Percentiles rank a stretch among this genome's conserved stretches.
Conservation (phyloP, 2,113 vertebrate genomes). For the Numida meleagris region DNA sequence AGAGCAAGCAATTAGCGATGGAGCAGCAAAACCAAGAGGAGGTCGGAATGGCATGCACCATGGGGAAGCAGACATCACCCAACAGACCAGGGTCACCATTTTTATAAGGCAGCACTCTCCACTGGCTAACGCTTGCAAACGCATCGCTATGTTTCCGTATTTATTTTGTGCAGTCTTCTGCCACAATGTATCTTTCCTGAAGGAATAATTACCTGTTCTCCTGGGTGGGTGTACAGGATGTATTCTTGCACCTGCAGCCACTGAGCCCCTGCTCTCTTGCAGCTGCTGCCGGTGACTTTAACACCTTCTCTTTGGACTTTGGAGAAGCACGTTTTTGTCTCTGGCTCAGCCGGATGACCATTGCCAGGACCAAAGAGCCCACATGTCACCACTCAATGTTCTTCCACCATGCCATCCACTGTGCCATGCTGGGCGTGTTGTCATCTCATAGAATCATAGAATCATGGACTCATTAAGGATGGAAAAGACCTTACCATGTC, state of each 20-base stretch:
- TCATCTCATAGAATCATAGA: background rate
- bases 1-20: background rate
- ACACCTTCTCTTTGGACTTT: background rate
- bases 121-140: background rate
- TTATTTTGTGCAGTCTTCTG: background rate
- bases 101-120: background rate
- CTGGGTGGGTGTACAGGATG: background rate
- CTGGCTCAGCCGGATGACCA: background rate
- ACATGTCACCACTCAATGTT: background rate
- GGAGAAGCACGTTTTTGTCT: background rate
- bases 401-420: background rate
- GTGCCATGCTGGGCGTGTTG: accelerated
- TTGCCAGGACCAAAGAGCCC: background rate
- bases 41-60: background rate
- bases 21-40: background rate
- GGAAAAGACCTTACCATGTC: no score
- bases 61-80: no score
- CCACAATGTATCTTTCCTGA: background rate
- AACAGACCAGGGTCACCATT: background rate
- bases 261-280: background rate
- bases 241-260: background rate
- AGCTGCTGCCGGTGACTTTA: background rate
- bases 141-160: background rate
- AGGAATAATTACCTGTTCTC: background rate
- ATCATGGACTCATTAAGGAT: no score